Base-by-base conservation (phyloP, 2,797 vertebrate genomes). In the Percopsis omiscomaycus region DNA sequence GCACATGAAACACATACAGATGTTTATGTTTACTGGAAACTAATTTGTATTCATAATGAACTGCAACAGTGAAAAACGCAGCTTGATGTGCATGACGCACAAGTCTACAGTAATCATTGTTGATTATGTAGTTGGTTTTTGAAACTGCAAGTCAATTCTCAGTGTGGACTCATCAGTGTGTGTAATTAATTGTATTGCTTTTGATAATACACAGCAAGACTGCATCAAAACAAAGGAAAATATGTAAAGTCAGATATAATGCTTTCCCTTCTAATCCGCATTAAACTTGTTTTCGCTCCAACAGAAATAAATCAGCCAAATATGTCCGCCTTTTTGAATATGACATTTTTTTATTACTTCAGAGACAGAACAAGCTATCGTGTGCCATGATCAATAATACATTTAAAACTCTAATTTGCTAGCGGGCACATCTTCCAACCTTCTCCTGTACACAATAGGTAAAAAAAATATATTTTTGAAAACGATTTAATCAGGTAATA, bases 401-500 rank as follows among this genome's bases (percentile, higher is more conserved):
- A 11, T 53, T 53, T 4, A 53, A 6, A 53, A 22, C 13, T 3
- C 14, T 57, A 69, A 52, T 50, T 72, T 77, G 80, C 80, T 59
- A 71, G 68, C 68, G 59, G 64, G 59, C 51, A 29, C 60, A 47
- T 74, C 59, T 51, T 66, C 44, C 29, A 53, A 74, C 67, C 69
- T 32, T 64, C 52, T 47, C 11, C 63, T 49, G 27, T 11, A n/a
- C 13, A 10, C n/a, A 44, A 44, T 27, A 42, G n/a, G n/a, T 3
- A 3, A n/a, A 10, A 57, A 3, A n/a, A 9, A 9, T 45, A 4
- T 4, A 4, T 45, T 45, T 44, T 42, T 55, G 2, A 55, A 55
- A 55, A 52, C 8, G 69, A 79, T 80, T 82, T 82, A 84, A 84
- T 80, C 74, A 73, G 77, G 62, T 58, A n/a, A 59, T 15, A 59